Evolutionary conservation across 2,888 invertebrate species (phyloP), one percentile per base, ranked within the genome.

Genomic region (Agrochola macilenta): DNA sequence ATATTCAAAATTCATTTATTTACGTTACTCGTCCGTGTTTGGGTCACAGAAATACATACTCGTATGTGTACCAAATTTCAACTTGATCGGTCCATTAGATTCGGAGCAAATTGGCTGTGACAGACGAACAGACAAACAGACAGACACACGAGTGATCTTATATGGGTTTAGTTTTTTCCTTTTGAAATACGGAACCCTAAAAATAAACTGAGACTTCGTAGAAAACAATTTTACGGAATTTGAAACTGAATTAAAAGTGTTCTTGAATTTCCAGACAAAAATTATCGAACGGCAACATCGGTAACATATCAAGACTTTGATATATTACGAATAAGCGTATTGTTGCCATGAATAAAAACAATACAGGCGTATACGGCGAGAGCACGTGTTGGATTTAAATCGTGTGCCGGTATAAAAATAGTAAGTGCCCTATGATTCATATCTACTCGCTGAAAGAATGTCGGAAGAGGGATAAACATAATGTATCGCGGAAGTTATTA

Each of bases 381-480:
- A 63, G 49, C 77, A 77, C 85, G 74, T 72, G 85, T 72, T 65
- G 63, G 63, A 64, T 69, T 63, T 35, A 84, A 68, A 58, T 69
- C 46, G 61, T 76, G 63, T 14, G 71, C 20, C 30, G 74, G 57
- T 72, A 58, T 74, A 83, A 81, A 85, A 77, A 85, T 83, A 83
- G 82, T 79, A 60, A 84, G 73, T 77, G 69, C 64, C 63, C 54
- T 63, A 72, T 74, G 76, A 85, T 79, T 76, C 69, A 82, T 72
- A 74, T 61, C 71, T 74, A 74, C 78, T 72, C 39, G 65, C 69
- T 78, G 63, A 70, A 85, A 74, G 64, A 86, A 83, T 83, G 79
- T 79, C 76, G 86, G 83, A 84, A 83, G 74, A 71, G 76, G 72
- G 63, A 82, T 82, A 76, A 70, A 76, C 75, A 85, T 75, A 60